Evolutionary conservation across 2,888 invertebrate genomes (phyloP), one percentile per base, ranked within the genome.

Genomic region (Morpho deidamia): DNA sequence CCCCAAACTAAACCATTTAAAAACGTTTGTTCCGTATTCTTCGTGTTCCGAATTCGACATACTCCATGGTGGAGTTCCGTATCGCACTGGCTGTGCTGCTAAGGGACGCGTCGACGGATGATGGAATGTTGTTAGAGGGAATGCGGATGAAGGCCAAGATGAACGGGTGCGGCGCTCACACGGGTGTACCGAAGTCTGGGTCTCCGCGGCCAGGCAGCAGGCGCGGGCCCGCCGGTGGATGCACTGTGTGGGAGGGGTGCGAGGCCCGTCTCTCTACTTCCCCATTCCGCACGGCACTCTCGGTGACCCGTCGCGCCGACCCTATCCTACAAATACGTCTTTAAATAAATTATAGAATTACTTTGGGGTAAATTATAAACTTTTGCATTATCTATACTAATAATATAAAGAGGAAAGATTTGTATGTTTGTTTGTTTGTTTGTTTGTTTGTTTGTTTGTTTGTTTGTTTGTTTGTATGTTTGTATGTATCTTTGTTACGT

Each of bases 141-240:
- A 11, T 39, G 11, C n/a, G 10, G n/a, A 8, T 4, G 43, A 43
- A 48, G 23, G 14, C 40, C 11, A 14, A 32, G 11, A 32, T 39
- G 8, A 23, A 37, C n/a, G 43, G 8, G 23, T 32, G 32, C 37
- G 11, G 11, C 11, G 34, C 35, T 89, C 90, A 93, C 65, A 93
- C 93, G 9, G 93, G 93, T 5, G 93, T 93, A 61, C 93, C 93
- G 76, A 93, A 93, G 81, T 92, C 93, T 0, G 93, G 93, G 80
- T 93, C 93, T 0, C 93, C 93, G 65, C 92, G 91, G 43, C 92
- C 92, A 59, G 83, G 71, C 53, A 83, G 72, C 61, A 81, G 68
- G 40, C 74, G 74, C 55, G 56, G 55, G 33, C 45, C 55, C 37
- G 57, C 51, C 11, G 54, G 51, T 4, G 92, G 78, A 92, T 92